Evolutionary conservation across 2,888 invertebrate genomes (phyloP).

Genomic region (Oscheius sp.): DNA sequence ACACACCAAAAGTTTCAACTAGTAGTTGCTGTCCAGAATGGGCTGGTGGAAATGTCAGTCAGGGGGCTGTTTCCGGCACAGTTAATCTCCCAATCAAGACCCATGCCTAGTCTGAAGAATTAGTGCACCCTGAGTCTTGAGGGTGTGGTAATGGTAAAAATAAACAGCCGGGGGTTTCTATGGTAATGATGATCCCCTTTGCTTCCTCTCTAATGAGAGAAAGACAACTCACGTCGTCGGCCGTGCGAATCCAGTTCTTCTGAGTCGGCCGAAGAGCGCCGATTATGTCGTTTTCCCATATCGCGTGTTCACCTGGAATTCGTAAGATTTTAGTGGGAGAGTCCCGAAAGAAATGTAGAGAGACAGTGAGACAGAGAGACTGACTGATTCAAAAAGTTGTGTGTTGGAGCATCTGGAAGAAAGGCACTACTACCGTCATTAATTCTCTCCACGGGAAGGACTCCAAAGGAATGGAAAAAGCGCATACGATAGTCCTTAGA

Average conservation of each 20-base stretch:
- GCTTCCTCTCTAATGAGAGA: not conserved
- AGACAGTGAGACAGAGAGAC: not conserved
- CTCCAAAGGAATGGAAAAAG: too few relatives aligned
- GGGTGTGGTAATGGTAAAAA: not conserved
- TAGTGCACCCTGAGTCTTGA: not conserved
- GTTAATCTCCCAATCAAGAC: constrained; percentile 32
- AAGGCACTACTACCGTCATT: too few relatives aligned
- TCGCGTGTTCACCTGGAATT: too few relatives aligned
- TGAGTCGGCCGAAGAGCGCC: constrained; percentile 12
- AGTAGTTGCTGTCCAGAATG: too few relatives aligned
- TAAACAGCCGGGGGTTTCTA: too few relatives aligned
- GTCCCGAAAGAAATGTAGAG: not conserved
- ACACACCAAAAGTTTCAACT: too few relatives aligned
- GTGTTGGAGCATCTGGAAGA: not conserved
- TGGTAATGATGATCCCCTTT: too few relatives aligned
- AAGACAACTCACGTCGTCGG: constrained; percentile 18
- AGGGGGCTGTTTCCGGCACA: constrained; percentile 29
- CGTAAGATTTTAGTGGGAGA: not conserved
- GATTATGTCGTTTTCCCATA: constrained; percentile 16
- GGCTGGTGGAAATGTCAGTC: constrained; percentile 29
- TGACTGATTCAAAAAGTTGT: not conserved
- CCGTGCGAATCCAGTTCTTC: constrained; percentile 20
- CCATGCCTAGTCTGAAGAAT: not conserved
- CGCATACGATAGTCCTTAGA: too few relatives aligned
- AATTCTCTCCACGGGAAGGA: too few relatives aligned